Evolutionary conservation across 2,797 vertebrate species (phyloP), one percentile per base, ranked within the genome.

Genomic region (Myripristis jacobus): DNA sequence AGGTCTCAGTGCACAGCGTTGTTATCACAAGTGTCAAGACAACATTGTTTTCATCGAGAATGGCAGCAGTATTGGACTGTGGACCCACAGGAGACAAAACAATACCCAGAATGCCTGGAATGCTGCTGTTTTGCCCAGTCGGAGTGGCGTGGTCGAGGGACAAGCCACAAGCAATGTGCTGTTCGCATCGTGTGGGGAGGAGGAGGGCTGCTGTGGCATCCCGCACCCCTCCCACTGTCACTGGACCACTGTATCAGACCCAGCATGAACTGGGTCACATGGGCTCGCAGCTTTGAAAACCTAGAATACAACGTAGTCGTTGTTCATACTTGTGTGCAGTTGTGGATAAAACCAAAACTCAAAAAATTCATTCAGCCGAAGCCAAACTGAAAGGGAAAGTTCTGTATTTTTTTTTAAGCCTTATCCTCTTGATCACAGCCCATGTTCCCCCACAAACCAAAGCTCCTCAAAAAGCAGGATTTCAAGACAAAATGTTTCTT

Each of bases 71-170:
- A 66, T 77, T 53, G 50, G 69, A 62, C 64, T 65, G 73, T 76
- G 66, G 81, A 81, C 62, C 69, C 85, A 89, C 78, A 58, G 67
- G 86, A 84, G 84, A 89, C 80, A 58, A 77, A 92, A 88, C 81
- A 87, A 89, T 89, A 85, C 82, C 57, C 77, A 87, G 86, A 92
- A 93, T 90, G 84, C 68, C 70, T 75, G 85, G 90, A 93, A 91
- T 92, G 87, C 29, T 66, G 61, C 56, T 79, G 7, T 85, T 66
- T 78, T 59, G 29, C 67, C 62, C 60, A 64, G 73, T 67, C 60
- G 66, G 80, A 73, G 76, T 66, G 80, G 81, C 62, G 66, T 79
- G 82, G 81, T 89, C 62, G 57, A 68, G 51, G 73, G 73, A 76
- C 57, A 67, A 54, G 44, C 80, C 81, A 81, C 85, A 81, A 77